phyloP scores from a whole-genome alignment of 1,140 invertebrate species.

The Dreissena rostriformis region DNA sequence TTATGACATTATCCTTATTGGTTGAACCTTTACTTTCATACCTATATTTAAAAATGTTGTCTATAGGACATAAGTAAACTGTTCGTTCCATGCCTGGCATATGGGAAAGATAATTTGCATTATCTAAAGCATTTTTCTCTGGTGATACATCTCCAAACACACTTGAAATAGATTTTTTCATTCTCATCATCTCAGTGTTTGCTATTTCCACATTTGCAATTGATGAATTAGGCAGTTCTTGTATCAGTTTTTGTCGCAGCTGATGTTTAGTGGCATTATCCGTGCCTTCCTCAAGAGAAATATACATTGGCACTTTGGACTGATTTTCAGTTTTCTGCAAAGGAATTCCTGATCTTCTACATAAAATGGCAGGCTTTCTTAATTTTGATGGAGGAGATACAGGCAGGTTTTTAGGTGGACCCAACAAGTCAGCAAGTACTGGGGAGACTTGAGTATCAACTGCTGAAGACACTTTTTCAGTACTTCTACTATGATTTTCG shows the following conservation, averaged over 20 bases:
- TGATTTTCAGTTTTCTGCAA: neutral
- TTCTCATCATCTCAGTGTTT: neutral
- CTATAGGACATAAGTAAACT: constrained; percentile 40
- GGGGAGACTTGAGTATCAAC: neutral
- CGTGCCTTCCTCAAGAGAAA: constrained; percentile 11
- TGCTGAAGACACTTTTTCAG: neutral
- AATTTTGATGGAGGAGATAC: neutral
- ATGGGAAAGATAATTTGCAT: neutral
- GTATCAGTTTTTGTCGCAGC: constrained; percentile 22
- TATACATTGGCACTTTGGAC: constrained; percentile 15
- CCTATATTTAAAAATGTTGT: constrained; percentile 42
- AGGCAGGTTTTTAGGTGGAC: neutral
- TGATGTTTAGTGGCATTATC: constrained; percentile 20
- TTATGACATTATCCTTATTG: no score
- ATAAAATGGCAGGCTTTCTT: no score
- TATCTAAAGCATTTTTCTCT: neutral
- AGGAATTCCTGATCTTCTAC: no score
- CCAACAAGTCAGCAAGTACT: neutral
- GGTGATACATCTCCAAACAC: neutral
- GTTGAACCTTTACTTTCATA: constrained; percentile 13
- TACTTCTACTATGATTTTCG: neutral
- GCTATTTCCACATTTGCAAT: neutral
- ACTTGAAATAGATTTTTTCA: constrained; percentile 6
- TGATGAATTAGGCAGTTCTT: constrained; percentile 22
- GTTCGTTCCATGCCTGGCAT: constrained; percentile 14